Conservation (phyloP, 1,140 invertebrate species). For the Vanessa atalanta region DNA sequence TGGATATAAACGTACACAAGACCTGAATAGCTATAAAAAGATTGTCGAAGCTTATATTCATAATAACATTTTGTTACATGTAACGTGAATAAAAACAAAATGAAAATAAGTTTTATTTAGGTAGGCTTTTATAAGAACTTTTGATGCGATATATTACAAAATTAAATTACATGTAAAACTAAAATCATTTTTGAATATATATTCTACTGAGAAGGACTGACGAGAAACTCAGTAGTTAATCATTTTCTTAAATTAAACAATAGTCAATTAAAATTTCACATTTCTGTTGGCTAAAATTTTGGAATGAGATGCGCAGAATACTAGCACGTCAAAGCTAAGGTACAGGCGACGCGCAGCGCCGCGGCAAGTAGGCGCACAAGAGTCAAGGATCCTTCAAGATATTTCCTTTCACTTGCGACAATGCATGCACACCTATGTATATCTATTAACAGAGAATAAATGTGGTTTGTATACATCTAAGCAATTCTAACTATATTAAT, state of each 20-base stretch:
- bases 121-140: too few relatives aligned
- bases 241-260: not conserved
- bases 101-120: too few relatives aligned
- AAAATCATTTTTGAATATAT: too few relatives aligned
- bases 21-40: too few relatives aligned
- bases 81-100: too few relatives aligned
- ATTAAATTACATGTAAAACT: too few relatives aligned
- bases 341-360: slow-evolving; percentile 49
- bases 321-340: slow-evolving; percentile 43
- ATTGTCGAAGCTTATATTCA: too few relatives aligned
- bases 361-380: slow-evolving; percentile 69
- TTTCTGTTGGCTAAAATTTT: slow-evolving; percentile 1
- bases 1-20: too few relatives aligned
- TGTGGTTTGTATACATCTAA: slow-evolving; percentile 49
- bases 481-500: slow-evolving; percentile 50
- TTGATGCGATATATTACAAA: too few relatives aligned
- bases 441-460: slow-evolving; percentile 47
- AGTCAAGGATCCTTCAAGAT: slow-evolving; percentile 78
- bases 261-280: not conserved
- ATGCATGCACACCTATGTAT: slow-evolving; percentile 64
- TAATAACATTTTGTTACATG: too few relatives aligned
- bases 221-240: too few relatives aligned
- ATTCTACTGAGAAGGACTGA: too few relatives aligned
- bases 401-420: slow-evolving; percentile 80
- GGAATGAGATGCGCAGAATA: slow-evolving; percentile 27